Evolutionary conservation across 2,888 invertebrate genomes (phyloP).

Genomic region (Drosophila basisetae): DNA sequence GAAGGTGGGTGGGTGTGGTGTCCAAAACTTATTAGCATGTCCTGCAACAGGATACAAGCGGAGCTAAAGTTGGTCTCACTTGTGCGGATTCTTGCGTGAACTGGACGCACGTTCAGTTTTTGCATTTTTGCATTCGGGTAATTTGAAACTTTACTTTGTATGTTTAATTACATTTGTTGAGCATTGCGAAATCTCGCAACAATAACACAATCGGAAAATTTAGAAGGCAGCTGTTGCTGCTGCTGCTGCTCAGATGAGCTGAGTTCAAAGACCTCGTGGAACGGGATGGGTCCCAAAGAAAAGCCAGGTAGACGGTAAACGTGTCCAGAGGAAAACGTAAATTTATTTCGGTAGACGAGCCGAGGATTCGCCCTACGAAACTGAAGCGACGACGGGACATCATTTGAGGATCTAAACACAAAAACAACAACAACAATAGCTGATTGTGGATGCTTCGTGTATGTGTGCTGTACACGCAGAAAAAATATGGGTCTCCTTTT

Average conservation of each 20-base stretch:
- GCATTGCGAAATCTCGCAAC: constrained; percentile 34
- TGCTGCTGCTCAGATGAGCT: constrained; percentile 43
- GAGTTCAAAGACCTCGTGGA: constrained; percentile 71
- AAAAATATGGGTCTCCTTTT: no score
- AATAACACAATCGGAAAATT: constrained; percentile 10
- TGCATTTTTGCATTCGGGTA: constrained; percentile 44
- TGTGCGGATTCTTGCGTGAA: constrained; percentile 57
- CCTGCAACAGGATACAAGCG: constrained; percentile 72
- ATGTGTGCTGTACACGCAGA: constrained; percentile 23
- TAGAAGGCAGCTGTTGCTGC: constrained; percentile 53
- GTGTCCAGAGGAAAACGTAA: constrained; percentile 30
- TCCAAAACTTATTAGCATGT: constrained; percentile 74
- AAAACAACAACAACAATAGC: constrained; percentile 27
- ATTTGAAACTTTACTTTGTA: constrained; percentile 74
- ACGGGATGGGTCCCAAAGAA: background rate
- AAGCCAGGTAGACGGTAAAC: constrained; percentile 24
- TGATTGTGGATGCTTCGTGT: constrained; percentile 49
- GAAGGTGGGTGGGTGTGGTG: background rate
- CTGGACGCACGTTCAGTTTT: constrained; percentile 59
- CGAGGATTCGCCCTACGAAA: constrained; percentile 51
- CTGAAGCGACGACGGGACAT: constrained; percentile 64
- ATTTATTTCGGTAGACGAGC: constrained; percentile 26
- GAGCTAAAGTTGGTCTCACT: constrained; percentile 50
- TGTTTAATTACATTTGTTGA: constrained; percentile 75
- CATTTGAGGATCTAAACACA: constrained; percentile 67